Percentiles rank a stretch among this genome's conserved stretches.
These are phyloP conservation scores for Rana temporaria DNA, from an alignment of 2,113 vertebrate species.

Conservation along the genomic window DNA sequence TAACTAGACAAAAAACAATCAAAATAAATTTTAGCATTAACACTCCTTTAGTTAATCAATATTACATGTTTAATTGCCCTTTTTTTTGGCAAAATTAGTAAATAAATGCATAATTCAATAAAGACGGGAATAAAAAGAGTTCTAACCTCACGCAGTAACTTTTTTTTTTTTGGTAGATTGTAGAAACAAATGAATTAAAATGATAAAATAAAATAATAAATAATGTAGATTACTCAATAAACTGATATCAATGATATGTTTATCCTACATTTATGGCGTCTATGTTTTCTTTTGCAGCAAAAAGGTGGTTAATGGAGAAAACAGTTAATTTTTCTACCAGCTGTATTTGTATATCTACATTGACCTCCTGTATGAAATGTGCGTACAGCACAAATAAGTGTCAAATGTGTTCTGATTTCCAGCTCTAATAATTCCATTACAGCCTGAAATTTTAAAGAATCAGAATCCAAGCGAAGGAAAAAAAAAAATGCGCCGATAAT, in stretches of 20 bases:
- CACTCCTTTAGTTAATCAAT: no score
- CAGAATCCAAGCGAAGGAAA: constrained; percentile 65
- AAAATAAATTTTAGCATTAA: no score
- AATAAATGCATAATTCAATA: no score
- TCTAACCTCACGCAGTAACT: no score
- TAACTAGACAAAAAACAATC: no score
- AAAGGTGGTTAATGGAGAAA: constrained; percentile 12
- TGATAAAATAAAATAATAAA: no score
- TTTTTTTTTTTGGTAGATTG: no score
- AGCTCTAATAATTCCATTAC: constrained; percentile 67
- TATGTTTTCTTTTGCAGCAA: not conserved
- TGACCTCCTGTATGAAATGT: constrained; percentile 34
- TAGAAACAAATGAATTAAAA: no score
- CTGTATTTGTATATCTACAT: constrained; percentile 28
- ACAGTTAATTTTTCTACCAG: constrained; percentile 23
- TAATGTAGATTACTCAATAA: not conserved
- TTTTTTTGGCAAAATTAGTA: no score
- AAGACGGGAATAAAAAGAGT: no score
- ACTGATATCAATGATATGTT: not conserved
- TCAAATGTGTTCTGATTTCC: constrained; percentile 41
- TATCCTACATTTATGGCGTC: not conserved
- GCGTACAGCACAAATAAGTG: constrained; percentile 40
- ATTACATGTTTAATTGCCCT: no score
- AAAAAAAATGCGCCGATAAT: constrained; percentile 70
- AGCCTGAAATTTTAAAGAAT: constrained; percentile 70